Conservation (phyloP, 2,113 vertebrate genomes). For the Toxostoma redivivum region DNA sequence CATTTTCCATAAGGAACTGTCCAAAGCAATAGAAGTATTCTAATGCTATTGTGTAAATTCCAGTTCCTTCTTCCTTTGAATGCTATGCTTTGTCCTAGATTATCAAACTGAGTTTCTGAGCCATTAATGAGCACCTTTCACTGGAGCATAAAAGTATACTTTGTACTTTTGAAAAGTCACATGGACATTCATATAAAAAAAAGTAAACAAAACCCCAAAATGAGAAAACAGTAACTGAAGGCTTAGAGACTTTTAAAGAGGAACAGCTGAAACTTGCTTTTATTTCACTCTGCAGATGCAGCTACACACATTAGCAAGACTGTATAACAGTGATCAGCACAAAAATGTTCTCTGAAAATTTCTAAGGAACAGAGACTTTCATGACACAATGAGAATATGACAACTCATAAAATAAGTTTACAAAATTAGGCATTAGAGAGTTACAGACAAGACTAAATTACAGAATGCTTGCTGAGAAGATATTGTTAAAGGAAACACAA, state of each 20-base stretch:
- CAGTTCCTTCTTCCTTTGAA: conserved; percentile 11
- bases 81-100: background rate
- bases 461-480: background rate
- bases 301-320: background rate
- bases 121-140: background rate
- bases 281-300: background rate
- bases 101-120: background rate
- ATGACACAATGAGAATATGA: background rate
- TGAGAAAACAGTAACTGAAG: background rate
- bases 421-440: background rate
- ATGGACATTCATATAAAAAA: background rate
- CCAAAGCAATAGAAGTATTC: background rate
- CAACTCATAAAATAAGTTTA: background rate
- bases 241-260: background rate
- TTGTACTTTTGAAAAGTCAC: background rate
- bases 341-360: background rate
- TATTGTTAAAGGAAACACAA: background rate
- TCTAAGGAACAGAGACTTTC: background rate
- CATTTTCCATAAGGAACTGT: background rate
- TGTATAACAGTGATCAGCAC: background rate
- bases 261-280: background rate
- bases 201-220: background rate
- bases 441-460: background rate
- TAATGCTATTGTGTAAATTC: background rate
- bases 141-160: background rate